These are phyloP conservation scores for Gymnodraco acuticeps DNA, from an alignment of 2,797 vertebrate genomes.

Conservation along the genomic window DNA sequence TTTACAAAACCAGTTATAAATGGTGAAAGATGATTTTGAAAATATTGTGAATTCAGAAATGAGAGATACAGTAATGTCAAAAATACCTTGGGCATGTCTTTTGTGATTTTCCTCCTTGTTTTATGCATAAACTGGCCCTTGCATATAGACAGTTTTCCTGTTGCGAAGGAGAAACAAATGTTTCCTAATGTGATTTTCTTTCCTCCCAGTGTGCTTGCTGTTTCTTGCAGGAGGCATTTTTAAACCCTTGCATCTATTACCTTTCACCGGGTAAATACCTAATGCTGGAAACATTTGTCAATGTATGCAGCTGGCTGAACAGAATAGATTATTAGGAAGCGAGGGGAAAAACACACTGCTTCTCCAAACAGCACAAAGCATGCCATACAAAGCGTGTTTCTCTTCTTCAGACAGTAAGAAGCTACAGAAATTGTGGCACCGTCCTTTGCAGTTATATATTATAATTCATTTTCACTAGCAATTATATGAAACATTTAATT, in stretches of 20 bases:
- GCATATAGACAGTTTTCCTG: slow-evolving; percentile 51
- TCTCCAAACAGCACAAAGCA: slow-evolving; percentile 77
- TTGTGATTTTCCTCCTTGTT: slow-evolving; percentile 2
- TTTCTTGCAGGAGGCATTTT: slow-evolving; percentile 83
- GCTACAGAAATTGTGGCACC: slow-evolving; percentile 37
- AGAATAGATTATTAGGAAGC: slow-evolving; percentile 89
- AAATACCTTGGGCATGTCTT: background rate
- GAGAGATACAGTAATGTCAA: background rate
- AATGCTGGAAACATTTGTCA: slow-evolving; percentile 89
- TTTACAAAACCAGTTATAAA: background rate
- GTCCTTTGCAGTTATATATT: slow-evolving; percentile 44
- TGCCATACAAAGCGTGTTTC: slow-evolving; percentile 62
- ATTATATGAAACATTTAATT: slow-evolving; percentile 49
- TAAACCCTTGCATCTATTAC: slow-evolving; percentile 87
- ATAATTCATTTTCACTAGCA: slow-evolving; percentile 36
- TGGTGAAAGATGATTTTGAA: background rate
- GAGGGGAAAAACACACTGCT: slow-evolving; percentile 81
- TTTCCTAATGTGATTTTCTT: slow-evolving; percentile 68
- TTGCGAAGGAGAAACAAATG: slow-evolving; percentile 57
- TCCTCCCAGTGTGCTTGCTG: slow-evolving; percentile 71
- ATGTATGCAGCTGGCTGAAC: slow-evolving; percentile 87
- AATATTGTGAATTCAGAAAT: slow-evolving; percentile 6
- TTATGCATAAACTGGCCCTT: slow-evolving; percentile 16
- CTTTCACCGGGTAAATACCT: slow-evolving; percentile 86
- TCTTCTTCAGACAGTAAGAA: slow-evolving; percentile 52